These are phyloP conservation scores for Streblospio benedicti DNA, from an alignment of 1,140 invertebrate genomes.

Conservation along the genomic window DNA sequence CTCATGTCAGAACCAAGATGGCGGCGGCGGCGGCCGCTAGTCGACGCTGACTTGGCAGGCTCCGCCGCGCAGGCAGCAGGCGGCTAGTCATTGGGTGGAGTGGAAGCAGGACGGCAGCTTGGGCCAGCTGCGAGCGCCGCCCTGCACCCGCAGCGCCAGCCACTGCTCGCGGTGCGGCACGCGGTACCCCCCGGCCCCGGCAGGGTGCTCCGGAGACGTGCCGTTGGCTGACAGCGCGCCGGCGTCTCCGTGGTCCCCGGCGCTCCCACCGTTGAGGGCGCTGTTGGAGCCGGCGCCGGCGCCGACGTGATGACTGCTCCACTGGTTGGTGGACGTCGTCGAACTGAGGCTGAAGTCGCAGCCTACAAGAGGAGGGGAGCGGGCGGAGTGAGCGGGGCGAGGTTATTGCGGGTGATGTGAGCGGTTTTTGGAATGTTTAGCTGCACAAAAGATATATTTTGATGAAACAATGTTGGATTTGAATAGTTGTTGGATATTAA, in stretches of 20 bases:
- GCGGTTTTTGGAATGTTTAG: no score
- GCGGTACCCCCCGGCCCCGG: conserved; percentile 20
- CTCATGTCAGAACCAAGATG: no score
- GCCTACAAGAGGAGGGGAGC: conserved; percentile 11
- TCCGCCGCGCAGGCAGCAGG: no score
- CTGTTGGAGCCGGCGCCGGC: neutral
- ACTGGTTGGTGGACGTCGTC: neutral
- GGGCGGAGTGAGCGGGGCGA: neutral
- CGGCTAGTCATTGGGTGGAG: no score
- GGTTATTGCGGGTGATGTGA: conserved; percentile 5
- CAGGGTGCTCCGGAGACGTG: neutral
- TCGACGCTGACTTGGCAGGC: no score
- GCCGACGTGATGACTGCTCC: neutral
- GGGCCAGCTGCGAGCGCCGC: conserved; percentile 30
- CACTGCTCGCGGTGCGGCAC: conserved; percentile 38
- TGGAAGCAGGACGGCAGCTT: conserved; percentile 29
- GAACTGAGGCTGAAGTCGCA: neutral
- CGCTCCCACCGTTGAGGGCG: neutral
- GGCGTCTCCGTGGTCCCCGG: conserved; percentile 17
- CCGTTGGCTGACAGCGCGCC: neutral
- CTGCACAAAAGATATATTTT: no score
- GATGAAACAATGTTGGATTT: no score
- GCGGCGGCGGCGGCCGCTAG: no score
- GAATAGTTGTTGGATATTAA: no score
- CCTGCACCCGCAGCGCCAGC: conserved; percentile 35